These are phyloP conservation scores for Teleogryllus occipitalis DNA, from an alignment of 1,140 invertebrate genomes.

Conservation along the genomic window DNA sequence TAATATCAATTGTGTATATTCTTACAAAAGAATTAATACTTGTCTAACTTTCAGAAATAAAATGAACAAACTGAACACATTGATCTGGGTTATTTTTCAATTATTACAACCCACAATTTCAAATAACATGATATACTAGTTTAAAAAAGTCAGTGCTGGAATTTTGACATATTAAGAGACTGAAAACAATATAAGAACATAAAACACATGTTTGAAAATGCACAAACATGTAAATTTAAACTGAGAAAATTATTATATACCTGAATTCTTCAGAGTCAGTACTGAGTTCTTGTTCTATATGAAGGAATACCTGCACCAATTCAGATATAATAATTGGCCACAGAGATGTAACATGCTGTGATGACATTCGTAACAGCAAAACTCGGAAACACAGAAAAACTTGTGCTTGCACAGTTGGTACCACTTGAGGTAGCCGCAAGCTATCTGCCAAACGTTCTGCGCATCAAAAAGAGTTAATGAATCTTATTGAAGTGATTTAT, in stretches of 20 bases:
- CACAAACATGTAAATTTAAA: not conserved
- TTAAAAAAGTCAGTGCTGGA: no score
- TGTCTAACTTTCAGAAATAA: no score
- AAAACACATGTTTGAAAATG: not conserved
- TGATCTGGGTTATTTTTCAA: no score
- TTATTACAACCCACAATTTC: no score
- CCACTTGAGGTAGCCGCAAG: constrained; percentile 67
- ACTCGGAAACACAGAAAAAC: constrained; percentile 90
- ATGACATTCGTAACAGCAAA: constrained; percentile 76
- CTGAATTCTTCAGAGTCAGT: constrained; percentile 72
- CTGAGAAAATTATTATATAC: constrained; percentile 37
- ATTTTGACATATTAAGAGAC: no score
- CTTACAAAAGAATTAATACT: no score
- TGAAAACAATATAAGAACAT: not conserved
- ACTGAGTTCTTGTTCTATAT: constrained; percentile 80
- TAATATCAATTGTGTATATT: no score
- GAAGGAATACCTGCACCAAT: constrained; percentile 83
- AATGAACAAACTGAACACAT: no score
- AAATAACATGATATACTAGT: no score
- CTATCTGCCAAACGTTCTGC: constrained; percentile 81
- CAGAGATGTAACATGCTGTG: constrained; percentile 76
- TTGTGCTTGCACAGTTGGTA: constrained; percentile 75
- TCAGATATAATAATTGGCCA: constrained; percentile 94
- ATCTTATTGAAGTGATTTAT: no score
- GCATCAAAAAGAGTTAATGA: constrained; percentile 17